Conservation (phyloP, 1,140 invertebrate species). For the Bombus confusus region DNA sequence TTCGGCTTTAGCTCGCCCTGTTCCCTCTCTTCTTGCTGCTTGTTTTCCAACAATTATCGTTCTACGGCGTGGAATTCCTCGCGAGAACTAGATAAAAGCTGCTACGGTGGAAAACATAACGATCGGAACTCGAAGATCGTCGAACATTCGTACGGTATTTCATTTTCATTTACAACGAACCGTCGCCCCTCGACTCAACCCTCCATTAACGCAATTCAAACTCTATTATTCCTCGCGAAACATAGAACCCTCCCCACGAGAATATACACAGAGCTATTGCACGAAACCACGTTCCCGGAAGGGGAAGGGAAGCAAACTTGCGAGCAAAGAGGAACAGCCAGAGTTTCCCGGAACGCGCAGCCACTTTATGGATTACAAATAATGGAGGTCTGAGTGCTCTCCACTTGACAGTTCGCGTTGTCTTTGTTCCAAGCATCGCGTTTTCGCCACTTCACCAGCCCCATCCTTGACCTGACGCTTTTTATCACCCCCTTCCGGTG, state of each 20-base stretch:
- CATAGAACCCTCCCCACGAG: background rate
- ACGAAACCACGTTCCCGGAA: background rate
- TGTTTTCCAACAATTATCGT: background rate
- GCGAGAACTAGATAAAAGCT: background rate
- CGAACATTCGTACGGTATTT: background rate
- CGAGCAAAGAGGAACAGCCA: background rate
- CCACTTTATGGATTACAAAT: conserved; percentile 27
- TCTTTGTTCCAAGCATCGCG: conserved; percentile 12
- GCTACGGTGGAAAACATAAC: background rate
- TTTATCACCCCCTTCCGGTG: background rate
- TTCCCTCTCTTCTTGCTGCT: background rate
- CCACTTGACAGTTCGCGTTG: conserved; percentile 20
- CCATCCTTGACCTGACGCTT: background rate
- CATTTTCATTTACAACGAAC: background rate
- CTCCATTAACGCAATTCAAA: conserved; percentile 4
- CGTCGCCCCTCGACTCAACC: background rate
- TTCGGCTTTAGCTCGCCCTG: background rate
- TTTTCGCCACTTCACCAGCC: background rate
- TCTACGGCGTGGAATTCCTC: background rate
- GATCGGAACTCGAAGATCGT: background rate
- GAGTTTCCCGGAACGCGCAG: background rate
- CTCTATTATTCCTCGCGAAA: background rate
- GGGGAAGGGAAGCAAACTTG: background rate
- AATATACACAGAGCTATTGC: background rate
- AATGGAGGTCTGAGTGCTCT: conserved; percentile 15